These are phyloP conservation scores for Geophilus truncorum DNA, from an alignment of 2,888 invertebrate genomes.

Conservation along the genomic window DNA sequence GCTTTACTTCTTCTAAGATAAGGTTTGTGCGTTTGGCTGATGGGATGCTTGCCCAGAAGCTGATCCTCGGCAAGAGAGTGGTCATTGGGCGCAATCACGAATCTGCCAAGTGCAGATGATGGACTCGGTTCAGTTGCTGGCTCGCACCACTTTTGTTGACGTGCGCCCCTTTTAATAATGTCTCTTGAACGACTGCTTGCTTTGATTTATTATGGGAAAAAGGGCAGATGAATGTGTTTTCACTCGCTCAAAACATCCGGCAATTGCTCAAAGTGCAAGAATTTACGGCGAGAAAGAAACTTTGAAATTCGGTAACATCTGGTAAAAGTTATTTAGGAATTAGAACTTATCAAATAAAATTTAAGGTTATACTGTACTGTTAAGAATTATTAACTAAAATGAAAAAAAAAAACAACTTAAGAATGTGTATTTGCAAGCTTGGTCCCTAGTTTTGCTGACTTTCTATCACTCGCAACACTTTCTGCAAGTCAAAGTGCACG, in stretches of 20 bases:
- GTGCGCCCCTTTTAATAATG: not conserved
- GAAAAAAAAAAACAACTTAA: not conserved
- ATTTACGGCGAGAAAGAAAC: too few relatives aligned
- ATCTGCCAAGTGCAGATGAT: not conserved
- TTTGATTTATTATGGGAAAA: slow-evolving; percentile 22
- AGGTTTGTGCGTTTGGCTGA: not conserved
- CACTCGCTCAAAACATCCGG: not conserved
- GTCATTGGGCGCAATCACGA: not conserved
- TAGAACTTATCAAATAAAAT: too few relatives aligned
- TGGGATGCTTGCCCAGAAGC: not conserved
- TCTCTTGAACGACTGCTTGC: not conserved
- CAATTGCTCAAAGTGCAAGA: not conserved
- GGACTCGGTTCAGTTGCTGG: not conserved
- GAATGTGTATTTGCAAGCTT: not conserved
- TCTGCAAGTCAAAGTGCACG: too few relatives aligned
- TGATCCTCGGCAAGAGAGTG: not conserved
- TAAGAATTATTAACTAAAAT: too few relatives aligned
- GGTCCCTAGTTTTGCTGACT: too few relatives aligned
- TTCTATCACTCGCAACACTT: too few relatives aligned
- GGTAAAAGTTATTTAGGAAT: too few relatives aligned
- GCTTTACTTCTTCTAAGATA: not conserved
- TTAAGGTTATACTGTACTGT: too few relatives aligned
- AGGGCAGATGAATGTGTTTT: not conserved
- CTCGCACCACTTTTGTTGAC: not conserved
- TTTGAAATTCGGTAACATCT: too few relatives aligned